These are phyloP conservation scores for Rousettus leschenaultii DNA, from an alignment of 2,113 vertebrate genomes.

Conservation along the genomic window DNA sequence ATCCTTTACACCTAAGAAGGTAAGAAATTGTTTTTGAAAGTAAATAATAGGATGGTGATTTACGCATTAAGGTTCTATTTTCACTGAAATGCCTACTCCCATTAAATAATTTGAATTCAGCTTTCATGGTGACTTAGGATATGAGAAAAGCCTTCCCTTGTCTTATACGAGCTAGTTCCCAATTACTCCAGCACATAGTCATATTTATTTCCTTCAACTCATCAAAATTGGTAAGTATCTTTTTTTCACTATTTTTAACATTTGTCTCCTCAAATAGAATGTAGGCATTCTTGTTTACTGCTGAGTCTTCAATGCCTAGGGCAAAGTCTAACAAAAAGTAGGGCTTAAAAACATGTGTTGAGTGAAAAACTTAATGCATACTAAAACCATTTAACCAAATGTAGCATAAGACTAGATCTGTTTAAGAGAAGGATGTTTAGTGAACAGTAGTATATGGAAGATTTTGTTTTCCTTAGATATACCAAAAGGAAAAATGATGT, in stretches of 20 bases:
- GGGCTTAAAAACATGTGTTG: not conserved
- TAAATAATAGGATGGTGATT: not conserved
- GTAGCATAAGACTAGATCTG: not conserved
- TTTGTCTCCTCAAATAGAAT: not conserved
- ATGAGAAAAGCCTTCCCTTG: not conserved
- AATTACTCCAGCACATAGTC: not conserved
- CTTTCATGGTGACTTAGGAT: not conserved
- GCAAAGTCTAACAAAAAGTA: not conserved
- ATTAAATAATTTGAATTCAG: constrained; percentile 11
- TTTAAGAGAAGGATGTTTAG: not conserved
- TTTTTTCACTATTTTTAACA: not conserved
- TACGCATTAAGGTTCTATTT: not conserved
- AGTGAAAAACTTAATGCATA: not conserved
- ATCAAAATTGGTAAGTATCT: not conserved
- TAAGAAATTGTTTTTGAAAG: not conserved
- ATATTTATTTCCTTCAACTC: not conserved
- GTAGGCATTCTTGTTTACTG: not conserved
- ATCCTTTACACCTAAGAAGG: not conserved
- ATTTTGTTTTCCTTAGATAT: not conserved
- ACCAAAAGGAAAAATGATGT: not conserved
- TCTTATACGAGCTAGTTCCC: not conserved
- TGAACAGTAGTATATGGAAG: not conserved
- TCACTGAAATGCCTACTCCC: not conserved
- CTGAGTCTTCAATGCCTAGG: not conserved
- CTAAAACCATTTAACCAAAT: not conserved